phyloP scores from a whole-genome alignment of 2,113 vertebrate genomes.

The Gopherus evgoodei region DNA sequence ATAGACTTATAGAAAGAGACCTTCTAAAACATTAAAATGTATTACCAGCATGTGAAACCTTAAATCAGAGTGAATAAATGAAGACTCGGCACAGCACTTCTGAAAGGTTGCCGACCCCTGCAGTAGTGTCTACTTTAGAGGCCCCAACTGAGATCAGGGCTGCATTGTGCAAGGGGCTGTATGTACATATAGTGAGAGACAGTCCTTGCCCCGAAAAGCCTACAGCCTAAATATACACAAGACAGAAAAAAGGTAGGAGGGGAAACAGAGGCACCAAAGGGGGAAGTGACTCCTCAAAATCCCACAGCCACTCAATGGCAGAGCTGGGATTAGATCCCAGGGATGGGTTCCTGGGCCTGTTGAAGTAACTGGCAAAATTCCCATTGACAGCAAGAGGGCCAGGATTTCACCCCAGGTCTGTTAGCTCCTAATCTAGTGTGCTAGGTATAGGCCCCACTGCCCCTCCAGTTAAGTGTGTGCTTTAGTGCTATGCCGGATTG shows the following conservation, averaged over 20 bases:
- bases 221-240: rapidly evolving
- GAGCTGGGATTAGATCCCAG: conserved; percentile 33
- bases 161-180: not conserved
- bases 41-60: too few relatives aligned
- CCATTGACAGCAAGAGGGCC: not conserved
- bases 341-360: not conserved
- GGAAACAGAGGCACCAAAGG: conserved; percentile 54
- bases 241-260: not conserved
- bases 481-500: not conserved
- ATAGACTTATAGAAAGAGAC: too few relatives aligned
- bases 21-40: too few relatives aligned
- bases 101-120: too few relatives aligned
- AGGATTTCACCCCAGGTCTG: not conserved
- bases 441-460: not conserved
- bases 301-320: not conserved
- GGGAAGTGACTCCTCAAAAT: not conserved
- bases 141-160: not conserved
- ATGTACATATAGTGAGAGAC: not conserved
- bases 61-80: too few relatives aligned
- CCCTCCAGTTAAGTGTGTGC: not conserved
- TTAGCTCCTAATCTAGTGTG: not conserved
- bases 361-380: not conserved
- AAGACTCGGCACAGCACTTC: too few relatives aligned
- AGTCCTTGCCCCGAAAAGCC: not conserved
- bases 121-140: conserved; percentile 25